Evolutionary conservation across 2,888 invertebrate genomes (phyloP).

Genomic region (Dugesia japonica): DNA sequence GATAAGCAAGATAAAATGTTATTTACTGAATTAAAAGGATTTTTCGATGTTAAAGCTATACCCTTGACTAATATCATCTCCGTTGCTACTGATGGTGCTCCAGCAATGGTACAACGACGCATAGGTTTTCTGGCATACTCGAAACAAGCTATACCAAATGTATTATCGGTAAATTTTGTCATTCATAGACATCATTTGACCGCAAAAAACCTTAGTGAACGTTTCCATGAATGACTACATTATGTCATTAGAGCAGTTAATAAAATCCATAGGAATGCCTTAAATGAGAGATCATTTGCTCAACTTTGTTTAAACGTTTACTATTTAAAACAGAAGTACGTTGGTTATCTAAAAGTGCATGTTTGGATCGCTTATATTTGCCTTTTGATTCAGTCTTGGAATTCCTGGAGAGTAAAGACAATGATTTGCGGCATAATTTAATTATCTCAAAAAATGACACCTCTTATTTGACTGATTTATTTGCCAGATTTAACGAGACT

Average conservation of each 20-base stretch:
- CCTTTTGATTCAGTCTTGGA: slow-evolving; percentile 36
- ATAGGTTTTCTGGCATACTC: background rate
- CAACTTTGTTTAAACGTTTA: slow-evolving; percentile 37
- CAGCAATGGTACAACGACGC: slow-evolving; percentile 1
- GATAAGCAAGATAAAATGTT: background rate
- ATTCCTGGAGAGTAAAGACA: slow-evolving; percentile 31
- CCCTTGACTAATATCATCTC: slow-evolving; percentile 20
- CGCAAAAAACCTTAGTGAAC: too few relatives aligned
- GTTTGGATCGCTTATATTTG: slow-evolving; percentile 36
- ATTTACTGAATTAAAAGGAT: too few relatives aligned
- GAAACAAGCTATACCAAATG: slow-evolving; percentile 7
- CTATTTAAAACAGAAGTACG: slow-evolving; percentile 31
- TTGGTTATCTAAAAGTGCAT: slow-evolving; percentile 36
- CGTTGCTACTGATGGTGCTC: background rate
- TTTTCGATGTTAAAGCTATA: background rate
- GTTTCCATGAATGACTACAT: slow-evolving; percentile 36
- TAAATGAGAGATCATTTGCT: slow-evolving; percentile 37
- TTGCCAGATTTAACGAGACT: too few relatives aligned
- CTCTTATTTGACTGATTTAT: too few relatives aligned
- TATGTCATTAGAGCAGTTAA: slow-evolving; percentile 36
- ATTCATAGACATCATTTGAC: slow-evolving; percentile 3
- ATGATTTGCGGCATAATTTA: too few relatives aligned
- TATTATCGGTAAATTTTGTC: background rate
- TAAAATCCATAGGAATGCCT: slow-evolving; percentile 36
- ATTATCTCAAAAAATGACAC: too few relatives aligned